Evolutionary conservation across 2,888 invertebrate species (phyloP), one percentile per base, ranked within the genome.

Genomic region (Zonitis immaculata): DNA sequence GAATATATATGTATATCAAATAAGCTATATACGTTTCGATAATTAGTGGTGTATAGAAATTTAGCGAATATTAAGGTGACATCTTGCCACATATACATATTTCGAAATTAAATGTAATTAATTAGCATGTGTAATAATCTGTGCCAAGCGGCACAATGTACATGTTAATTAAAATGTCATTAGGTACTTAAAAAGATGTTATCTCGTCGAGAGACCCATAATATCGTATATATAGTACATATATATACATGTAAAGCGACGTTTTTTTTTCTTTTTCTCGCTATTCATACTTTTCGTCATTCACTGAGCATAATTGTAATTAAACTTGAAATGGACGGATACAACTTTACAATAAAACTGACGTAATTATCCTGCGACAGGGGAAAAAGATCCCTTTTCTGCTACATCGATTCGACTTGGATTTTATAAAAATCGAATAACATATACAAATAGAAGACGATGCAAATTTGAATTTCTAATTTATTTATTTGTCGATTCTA

Each of bases 91-190:
- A 35, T 47, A 47, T 22, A 22, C 22, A 22, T 22, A 4, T 22
- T 22, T 47, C 39, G n/a, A 48, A 28, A 42, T 42, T 54, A 54
- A 54, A 50, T 50, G 54, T 61, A 51, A 57, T 56, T 59, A 64
- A 60, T 67, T 66, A 67, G 66, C 64, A 63, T 65, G 65, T 64
- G 65, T 67, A 65, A 61, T 65, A 65, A 61, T 62, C 63, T 66
- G 62, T 64, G 61, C 63, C 57, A 62, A 60, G 64, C 65, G 60
- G 62, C 61, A 57, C 56, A 62, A 58, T 57, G 59, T 57, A 60
- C 55, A 59, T 60, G 55, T 58, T 60, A 65, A 65, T 65, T 65
- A 65, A 65, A 65, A 65, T 56, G 57, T 60, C 65, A 56, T 63
- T 65, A 62, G 57, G 62, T 54, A 54, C 59, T 56, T 62, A 57